Evolutionary conservation across 2,888 invertebrate genomes (phyloP).

Genomic region (Spicauda simplicius): DNA sequence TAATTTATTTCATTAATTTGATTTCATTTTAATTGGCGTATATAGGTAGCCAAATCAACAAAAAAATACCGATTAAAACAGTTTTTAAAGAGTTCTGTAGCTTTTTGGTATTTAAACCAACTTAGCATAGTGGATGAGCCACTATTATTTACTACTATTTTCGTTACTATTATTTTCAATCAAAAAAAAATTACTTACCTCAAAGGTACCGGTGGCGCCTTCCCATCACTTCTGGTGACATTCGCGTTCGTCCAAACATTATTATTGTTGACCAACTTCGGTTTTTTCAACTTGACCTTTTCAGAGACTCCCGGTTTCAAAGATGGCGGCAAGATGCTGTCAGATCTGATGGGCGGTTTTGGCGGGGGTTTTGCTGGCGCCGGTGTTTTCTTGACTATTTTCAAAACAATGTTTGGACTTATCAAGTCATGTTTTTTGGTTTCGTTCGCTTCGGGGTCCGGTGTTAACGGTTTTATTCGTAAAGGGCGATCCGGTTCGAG

Average conservation of each 20-base stretch:
- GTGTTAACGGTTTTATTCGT: slow-evolving; percentile 57
- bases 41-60: no score
- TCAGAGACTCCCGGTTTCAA: slow-evolving; percentile 64
- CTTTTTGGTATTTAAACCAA: background rate
- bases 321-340: slow-evolving; percentile 68
- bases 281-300: slow-evolving; percentile 60
- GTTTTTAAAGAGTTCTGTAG: background rate
- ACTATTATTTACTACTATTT: background rate
- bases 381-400: slow-evolving; percentile 71
- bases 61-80: no score
- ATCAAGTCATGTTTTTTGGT: slow-evolving; percentile 58
- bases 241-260: slow-evolving; percentile 72
- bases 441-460: slow-evolving; percentile 60
- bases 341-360: slow-evolving; percentile 39
- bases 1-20: no score
- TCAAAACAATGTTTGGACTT: slow-evolving; percentile 64
- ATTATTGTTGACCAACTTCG: slow-evolving; percentile 78
- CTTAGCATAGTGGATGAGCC: background rate
- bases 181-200: slow-evolving; percentile 56
- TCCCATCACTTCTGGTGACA: slow-evolving; percentile 47
- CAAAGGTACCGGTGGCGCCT: slow-evolving; percentile 44
- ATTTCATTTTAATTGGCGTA: no score
- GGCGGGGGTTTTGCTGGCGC: slow-evolving; percentile 56
- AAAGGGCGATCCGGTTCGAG: slow-evolving; percentile 62
- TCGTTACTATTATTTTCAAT: no score